These are phyloP conservation scores for Cottus gobio DNA, from an alignment of 2,113 vertebrate genomes.

Conservation along the genomic window DNA sequence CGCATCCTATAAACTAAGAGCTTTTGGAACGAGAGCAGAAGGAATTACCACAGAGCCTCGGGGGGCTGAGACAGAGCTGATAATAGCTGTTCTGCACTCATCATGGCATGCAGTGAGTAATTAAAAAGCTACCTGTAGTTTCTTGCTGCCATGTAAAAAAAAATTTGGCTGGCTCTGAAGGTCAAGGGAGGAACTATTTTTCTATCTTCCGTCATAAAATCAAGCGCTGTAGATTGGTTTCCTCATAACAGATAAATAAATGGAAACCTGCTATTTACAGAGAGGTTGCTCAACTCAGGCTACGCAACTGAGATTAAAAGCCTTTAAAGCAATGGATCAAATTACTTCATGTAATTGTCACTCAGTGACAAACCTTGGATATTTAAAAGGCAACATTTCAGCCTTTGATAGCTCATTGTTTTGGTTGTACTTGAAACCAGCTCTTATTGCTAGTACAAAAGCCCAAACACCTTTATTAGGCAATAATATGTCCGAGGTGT, in stretches of 20 bases:
- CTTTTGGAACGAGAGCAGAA: constrained; percentile 47
- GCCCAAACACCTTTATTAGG: not conserved
- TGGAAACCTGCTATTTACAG: not conserved
- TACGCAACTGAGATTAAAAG: no score
- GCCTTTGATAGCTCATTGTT: not conserved
- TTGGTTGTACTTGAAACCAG: not conserved
- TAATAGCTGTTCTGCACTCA: constrained; percentile 58
- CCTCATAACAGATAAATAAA: not conserved
- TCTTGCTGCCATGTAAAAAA: constrained; percentile 54
- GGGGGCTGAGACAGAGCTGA: constrained; percentile 51
- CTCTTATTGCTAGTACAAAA: not conserved
- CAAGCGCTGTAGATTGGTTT: not conserved
- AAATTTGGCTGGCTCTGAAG: constrained; percentile 26
- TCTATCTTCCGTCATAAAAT: not conserved
- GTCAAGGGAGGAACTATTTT: constrained; percentile 15
- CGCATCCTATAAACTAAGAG: constrained; percentile 36
- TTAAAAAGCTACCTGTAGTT: constrained; percentile 63
- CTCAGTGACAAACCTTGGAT: not conserved
- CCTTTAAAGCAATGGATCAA: not conserved
- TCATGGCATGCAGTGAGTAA: constrained; percentile 57
- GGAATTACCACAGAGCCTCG: constrained; percentile 52
- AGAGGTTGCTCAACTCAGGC: no score
- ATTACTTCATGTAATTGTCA: not conserved
- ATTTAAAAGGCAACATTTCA: not conserved
- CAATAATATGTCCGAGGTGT: not conserved